Evolutionary conservation across 2,888 invertebrate species (phyloP), one percentile per base, ranked within the genome.

Genomic region (Cryptus viduatorius): DNA sequence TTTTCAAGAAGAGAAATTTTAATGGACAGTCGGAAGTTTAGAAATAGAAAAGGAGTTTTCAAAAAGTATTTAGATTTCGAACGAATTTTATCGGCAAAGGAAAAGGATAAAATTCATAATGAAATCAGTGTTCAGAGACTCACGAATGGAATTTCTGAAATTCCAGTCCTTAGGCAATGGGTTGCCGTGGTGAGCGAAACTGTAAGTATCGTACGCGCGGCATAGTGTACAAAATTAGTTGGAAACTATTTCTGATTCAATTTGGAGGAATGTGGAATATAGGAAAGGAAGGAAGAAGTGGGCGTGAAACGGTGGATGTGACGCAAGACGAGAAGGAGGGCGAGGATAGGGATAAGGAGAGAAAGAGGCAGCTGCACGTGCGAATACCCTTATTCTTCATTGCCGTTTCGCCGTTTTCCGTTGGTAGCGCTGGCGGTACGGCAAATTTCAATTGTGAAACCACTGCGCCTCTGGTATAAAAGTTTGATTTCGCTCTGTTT

Each of bases 221-320:
- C 29, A 31, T 29, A 76, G 67, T 64, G 56, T 56, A 56, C 75
- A 77, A 82, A 83, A 86, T 86, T 86, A 86, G 85, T 86, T 87
- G 61, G 68, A 67, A 86, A 86, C 87, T 87, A 85, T 87, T 86
- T 76, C 42, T 82, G 72, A 87, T 86, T 85, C 80, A 84, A 87
- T 87, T 86, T 82, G 53, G 82, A 42, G 80, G 75, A 86, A 86
- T 85, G 75, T 61, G 79, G 67, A 65, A 76, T 78, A 82, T 68
- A 59, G 78, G 31, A n/a, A 31, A 5, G 72, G 56, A 53, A 61
- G 59, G 65, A 50, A 67, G 77, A 24, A 46, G 71, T 3, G 56
- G 37, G 14, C 29, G 72, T 4, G 24, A 59, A 29, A 48, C 12
- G 48, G n/a, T 29, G 59, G n/a, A 64, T 56, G 65, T 10, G 69